Percentiles rank a stretch among this genome's conserved stretches.
Evolutionary conservation across 2,113 vertebrate species (phyloP).

Genomic region (Clinocottus analis): DNA sequence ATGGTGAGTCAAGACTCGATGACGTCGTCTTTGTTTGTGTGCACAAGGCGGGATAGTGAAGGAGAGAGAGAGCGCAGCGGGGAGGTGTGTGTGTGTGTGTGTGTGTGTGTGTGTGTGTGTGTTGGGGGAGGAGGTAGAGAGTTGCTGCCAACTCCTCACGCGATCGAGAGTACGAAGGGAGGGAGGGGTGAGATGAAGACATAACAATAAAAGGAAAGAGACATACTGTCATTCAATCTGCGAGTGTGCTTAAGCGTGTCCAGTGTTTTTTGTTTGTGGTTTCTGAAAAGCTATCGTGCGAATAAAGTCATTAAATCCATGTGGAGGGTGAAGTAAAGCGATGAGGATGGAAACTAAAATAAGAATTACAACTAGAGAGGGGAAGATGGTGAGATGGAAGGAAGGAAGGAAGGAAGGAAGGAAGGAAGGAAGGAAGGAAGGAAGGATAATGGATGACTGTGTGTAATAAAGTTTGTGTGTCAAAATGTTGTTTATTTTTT

Average conservation of each 20-base stretch:
- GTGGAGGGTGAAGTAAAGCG: background rate
- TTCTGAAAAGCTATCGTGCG: background rate
- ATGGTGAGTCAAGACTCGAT: conserved; percentile 50
- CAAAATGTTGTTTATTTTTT: background rate
- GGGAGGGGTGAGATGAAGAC: conserved; percentile 29
- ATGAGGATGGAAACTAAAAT: background rate
- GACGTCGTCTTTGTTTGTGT: conserved; percentile 83
- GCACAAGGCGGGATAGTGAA: conserved; percentile 55
- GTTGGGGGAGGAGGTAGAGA: background rate
- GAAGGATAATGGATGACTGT: background rate
- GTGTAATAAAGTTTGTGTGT: background rate
- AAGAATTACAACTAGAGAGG: too few relatives aligned
- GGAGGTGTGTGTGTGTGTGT: conserved; percentile 2
- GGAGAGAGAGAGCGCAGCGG: conserved; percentile 26
- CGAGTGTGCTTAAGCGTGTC: background rate
- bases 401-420: too few relatives aligned
- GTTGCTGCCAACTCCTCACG: conserved; percentile 55
- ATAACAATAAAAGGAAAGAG: conserved; percentile 28
- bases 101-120: conserved; percentile 17
- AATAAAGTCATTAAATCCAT: background rate
- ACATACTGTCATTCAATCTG: background rate
- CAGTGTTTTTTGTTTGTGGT: background rate
- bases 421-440: background rate
- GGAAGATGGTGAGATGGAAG: background rate
- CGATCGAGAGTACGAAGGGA: conserved; percentile 28